Base-by-base conservation (phyloP, 1,140 invertebrate species). In the Spodoptera frugiperda region DNA sequence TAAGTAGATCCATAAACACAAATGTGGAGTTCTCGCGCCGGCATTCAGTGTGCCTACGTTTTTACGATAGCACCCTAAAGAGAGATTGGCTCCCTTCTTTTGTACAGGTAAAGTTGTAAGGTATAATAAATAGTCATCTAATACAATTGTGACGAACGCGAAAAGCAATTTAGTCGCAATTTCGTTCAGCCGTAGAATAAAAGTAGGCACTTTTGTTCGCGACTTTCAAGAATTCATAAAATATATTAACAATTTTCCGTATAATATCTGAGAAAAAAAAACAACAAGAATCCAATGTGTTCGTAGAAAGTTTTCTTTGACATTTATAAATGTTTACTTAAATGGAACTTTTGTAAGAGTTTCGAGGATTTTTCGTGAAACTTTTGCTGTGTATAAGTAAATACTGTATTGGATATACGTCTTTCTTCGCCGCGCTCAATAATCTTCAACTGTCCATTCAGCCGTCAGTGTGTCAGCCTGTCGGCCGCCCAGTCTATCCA, bases 51-150 rank as follows among this genome's bases (percentile, higher is more conserved):
- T 57, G 21, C 55, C 21, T 15, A 57, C 55, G 9, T 15, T 15
- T 59, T 33, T 30, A 57, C 21, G 21, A 59, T 59, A 9, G 25
- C 30, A 30, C 17, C 55, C 25, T 39, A 59, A 33, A n/a, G 55
- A 59, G 9, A 33, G 55, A 59, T 59, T 59, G 30, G 25, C 51
- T 54, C 12, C 30, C 55, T 15, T 14, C 25, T 33, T 57, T 59
- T 19, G 39, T 12, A 9, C 39, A 63, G 39, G 39, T 46, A 63
- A 63, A 59, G 55, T 59, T 59, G 59, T 46, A 63, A 63, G 59
- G 59, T 63, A 63, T 11, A 61, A 61, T 61, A 61, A 61, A 61
- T 61, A 39, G 33, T 61, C 57, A 61, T 61, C n/a, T 61, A 61
- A 44, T 61, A 61, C 57, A 61, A 61, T 39, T 61, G 57, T 63